A percentile compares a stretch with the other conserved stretches of the same genome.
Conservation (phyloP, 2,888 invertebrate species). For the Bembecia ichneumoniformis region DNA sequence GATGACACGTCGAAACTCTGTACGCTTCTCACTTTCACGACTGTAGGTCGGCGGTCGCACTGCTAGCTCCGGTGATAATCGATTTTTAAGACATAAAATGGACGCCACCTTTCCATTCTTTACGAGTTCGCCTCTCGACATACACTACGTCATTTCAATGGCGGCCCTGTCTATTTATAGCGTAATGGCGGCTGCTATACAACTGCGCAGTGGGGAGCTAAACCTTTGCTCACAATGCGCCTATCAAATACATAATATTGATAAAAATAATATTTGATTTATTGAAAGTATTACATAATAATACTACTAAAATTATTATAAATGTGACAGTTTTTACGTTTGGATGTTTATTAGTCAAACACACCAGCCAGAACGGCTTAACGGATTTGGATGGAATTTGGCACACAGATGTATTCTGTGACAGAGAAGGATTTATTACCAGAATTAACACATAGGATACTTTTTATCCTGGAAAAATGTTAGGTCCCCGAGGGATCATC, state of each 20-base stretch:
- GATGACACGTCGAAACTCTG: conserved; percentile 70
- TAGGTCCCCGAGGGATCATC: too few relatives aligned
- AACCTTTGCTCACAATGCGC: conserved; percentile 28
- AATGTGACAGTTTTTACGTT: too few relatives aligned
- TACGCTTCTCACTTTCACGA: conserved; percentile 62
- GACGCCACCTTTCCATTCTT: conserved; percentile 69
- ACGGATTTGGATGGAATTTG: too few relatives aligned
- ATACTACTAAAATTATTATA: too few relatives aligned
- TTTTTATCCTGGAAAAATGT: too few relatives aligned
- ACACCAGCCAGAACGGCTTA: too few relatives aligned
- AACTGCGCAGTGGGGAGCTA: conserved; percentile 56
- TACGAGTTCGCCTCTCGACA: conserved; percentile 66
- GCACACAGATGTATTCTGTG: too few relatives aligned
- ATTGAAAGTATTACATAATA: too few relatives aligned
- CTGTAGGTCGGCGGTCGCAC: conserved; percentile 57
- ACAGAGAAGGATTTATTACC: too few relatives aligned
- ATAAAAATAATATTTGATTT: too few relatives aligned
- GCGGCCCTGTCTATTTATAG: conserved; percentile 50
- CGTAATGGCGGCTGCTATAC: conserved; percentile 51
- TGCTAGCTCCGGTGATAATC: conserved; percentile 67
- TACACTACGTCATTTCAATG: conserved; percentile 62
- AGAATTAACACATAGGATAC: too few relatives aligned
- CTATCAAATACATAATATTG: background rate
- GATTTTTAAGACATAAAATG: conserved; percentile 56
- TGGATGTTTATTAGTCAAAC: too few relatives aligned